phyloP scores from a whole-genome alignment of 2,888 invertebrate genomes.

The Cynaeus angustus region DNA sequence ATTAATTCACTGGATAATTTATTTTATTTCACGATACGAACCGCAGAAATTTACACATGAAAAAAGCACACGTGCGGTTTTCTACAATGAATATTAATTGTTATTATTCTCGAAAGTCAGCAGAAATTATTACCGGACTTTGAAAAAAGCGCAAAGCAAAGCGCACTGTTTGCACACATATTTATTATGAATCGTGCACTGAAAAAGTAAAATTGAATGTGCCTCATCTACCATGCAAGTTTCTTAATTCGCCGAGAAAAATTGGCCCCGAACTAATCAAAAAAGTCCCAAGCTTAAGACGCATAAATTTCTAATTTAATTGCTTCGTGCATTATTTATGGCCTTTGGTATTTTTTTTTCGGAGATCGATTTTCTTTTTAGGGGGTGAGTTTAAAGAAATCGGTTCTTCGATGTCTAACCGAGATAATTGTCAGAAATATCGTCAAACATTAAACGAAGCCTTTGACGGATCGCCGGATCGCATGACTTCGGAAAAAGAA shows the following conservation, averaged over 20 bases:
- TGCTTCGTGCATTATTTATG: slow-evolving; percentile 15
- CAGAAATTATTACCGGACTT: slow-evolving; percentile 38
- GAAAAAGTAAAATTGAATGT: slow-evolving; percentile 62
- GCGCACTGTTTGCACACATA: slow-evolving; percentile 2
- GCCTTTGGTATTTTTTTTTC: too few relatives aligned
- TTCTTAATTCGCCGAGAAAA: slow-evolving; percentile 68
- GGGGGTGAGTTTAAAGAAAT: slow-evolving; percentile 26
- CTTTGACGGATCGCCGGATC: slow-evolving; percentile 68
- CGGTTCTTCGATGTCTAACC: slow-evolving; percentile 42
- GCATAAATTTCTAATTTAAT: slow-evolving; percentile 39
- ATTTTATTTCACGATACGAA: slow-evolving; percentile 64
- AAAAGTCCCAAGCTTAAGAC: slow-evolving; percentile 34
- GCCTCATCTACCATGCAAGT: slow-evolving; percentile 68
- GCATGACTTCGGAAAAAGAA: slow-evolving; percentile 64
- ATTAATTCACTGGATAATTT: slow-evolving; percentile 68
- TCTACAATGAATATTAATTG: slow-evolving; percentile 64
- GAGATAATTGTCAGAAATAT: slow-evolving; percentile 62
- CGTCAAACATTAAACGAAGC: slow-evolving; percentile 65
- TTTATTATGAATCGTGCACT: slow-evolving; percentile 25
- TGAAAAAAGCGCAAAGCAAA: background rate
- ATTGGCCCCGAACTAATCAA: slow-evolving; percentile 66
- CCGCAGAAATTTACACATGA: slow-evolving; percentile 62
- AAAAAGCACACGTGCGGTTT: slow-evolving; percentile 61
- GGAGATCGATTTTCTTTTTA: background rate
- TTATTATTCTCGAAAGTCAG: slow-evolving; percentile 45